phyloP scores from a whole-genome alignment of 2,888 invertebrate species.

The Himalopsyche kuldschensis region DNA sequence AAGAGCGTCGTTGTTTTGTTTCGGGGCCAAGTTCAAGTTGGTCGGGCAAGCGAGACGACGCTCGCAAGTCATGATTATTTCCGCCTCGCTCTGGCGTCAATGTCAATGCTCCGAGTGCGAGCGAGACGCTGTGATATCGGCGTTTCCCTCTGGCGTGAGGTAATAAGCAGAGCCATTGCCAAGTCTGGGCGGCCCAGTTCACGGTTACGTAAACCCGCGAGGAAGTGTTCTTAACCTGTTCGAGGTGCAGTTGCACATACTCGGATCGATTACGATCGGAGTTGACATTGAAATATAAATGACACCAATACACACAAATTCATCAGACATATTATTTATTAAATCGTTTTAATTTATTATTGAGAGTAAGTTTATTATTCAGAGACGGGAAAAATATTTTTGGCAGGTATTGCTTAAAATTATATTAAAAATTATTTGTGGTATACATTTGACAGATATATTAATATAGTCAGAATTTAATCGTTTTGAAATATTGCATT shows the following conservation, averaged over 20 bases:
- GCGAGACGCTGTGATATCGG: slow-evolving; percentile 8
- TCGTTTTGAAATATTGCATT: no score
- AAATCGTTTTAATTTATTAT: no score
- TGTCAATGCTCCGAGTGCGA: slow-evolving; percentile 19
- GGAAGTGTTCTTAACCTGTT: neutral
- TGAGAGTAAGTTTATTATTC: no score
- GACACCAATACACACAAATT: no score
- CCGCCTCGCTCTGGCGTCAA: slow-evolving; percentile 9
- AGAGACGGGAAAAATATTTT: no score
- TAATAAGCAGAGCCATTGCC: slow-evolving; percentile 16
- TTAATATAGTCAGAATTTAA: no score
- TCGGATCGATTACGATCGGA: no score
- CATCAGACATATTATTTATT: no score
- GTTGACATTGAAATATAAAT: no score
- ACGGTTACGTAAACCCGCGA: slow-evolving; percentile 8
- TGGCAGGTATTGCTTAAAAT: no score
- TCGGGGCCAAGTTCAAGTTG: slow-evolving; percentile 36
- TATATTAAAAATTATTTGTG: no score
- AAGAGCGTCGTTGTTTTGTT: slow-evolving; percentile 3
- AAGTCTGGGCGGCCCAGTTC: slow-evolving; percentile 4
- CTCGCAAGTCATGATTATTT: neutral
- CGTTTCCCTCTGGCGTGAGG: slow-evolving; percentile 11
- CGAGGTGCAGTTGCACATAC: neutral
- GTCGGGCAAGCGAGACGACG: slow-evolving; percentile 6
- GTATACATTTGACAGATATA: no score